These are phyloP conservation scores for Drosophila pachea DNA, from an alignment of 1,140 invertebrate species.

Conservation along the genomic window DNA sequence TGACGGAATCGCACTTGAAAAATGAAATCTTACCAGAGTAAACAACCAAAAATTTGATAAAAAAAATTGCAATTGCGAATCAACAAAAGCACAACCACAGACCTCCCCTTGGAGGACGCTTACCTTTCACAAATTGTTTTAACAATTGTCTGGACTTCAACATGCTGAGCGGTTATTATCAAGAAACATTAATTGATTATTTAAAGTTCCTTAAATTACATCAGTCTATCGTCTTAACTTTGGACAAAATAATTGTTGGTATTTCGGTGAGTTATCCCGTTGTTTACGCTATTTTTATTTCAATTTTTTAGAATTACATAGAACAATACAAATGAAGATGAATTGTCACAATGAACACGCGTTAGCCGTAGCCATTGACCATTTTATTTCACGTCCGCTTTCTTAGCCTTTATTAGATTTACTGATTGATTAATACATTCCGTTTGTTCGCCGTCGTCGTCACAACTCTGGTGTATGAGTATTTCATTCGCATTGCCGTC, in stretches of 20 bases:
- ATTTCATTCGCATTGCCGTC: conserved; percentile 49
- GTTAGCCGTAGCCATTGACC: conserved; percentile 32
- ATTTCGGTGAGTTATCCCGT: not conserved
- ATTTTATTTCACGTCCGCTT: conserved; percentile 44
- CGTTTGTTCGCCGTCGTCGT: conserved; percentile 28
- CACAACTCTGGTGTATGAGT: conserved; percentile 38
- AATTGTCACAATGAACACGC: conserved; percentile 17
- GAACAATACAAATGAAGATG: conserved; percentile 9
- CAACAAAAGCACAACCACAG: no score
- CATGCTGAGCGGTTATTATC: conserved; percentile 45
- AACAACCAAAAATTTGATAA: conserved; percentile 18
- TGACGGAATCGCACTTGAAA: conserved; percentile 26
- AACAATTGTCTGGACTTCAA: conserved; percentile 69
- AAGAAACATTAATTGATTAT: conserved; percentile 41
- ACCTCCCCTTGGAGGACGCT: conserved; percentile 9
- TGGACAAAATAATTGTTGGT: not conserved
- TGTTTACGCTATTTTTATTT: conserved; percentile 4
- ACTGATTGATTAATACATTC: conserved; percentile 60
- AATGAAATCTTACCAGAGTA: not conserved
- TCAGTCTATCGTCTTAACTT: no score
- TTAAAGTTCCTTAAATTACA: no score
- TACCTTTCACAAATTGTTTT: conserved; percentile 68
- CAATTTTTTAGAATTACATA: not conserved
- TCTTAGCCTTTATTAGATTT: conserved; percentile 45
- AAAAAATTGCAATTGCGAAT: no score